Base-by-base conservation (phyloP, 2,797 vertebrate species). In the Vireo griseus region DNA sequence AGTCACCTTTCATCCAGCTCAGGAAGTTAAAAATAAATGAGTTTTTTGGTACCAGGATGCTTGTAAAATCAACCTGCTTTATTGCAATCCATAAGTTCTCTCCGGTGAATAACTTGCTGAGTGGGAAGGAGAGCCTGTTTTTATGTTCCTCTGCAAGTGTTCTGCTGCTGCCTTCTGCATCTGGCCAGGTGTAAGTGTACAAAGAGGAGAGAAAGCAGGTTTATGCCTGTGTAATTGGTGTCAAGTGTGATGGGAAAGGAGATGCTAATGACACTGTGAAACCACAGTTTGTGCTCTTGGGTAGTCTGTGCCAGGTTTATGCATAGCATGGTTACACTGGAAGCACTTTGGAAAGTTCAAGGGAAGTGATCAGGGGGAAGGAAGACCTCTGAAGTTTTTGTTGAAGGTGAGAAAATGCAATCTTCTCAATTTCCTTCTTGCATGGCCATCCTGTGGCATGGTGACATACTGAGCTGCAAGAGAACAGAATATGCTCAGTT, bases 11-110 rank as follows among this genome's bases (percentile, higher is more conserved):
- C 84, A 88, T 88, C 78, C 17, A 5, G n/a, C 54, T 80, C 61
- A 45, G 69, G 74, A 75, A 83, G 85, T 78, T 95, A 66, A 94
- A 88, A 94, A 83, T 88, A 91, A 89, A 86, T 77, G 10, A 48
- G 13, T 5, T 33, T 80, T 82, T 91, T 58, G 35, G n/a, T 90
- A 54, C 35, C 24, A 42, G 78, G 79, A n/a, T 50, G 52, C 54
- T 80, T 82, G 37, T 74, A 48, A 95, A 95, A 91, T 77, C 79
- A 86, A 13, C 51, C 47, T 58, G 61, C 66, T 85, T 63, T 37
- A 66, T 40, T 20, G 47, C 47, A 72, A n/a, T 44, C 58, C 58
- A 11, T 54, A 74, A 92, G 24, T 13, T 78, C n/a, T 82, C 39
- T 80, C 57, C 3, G 2, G 65, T 77, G 87, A 77, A n/a, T 42